These are phyloP conservation scores for Leptopilina clavipes DNA, from an alignment of 1,140 invertebrate genomes.

Conservation along the genomic window DNA sequence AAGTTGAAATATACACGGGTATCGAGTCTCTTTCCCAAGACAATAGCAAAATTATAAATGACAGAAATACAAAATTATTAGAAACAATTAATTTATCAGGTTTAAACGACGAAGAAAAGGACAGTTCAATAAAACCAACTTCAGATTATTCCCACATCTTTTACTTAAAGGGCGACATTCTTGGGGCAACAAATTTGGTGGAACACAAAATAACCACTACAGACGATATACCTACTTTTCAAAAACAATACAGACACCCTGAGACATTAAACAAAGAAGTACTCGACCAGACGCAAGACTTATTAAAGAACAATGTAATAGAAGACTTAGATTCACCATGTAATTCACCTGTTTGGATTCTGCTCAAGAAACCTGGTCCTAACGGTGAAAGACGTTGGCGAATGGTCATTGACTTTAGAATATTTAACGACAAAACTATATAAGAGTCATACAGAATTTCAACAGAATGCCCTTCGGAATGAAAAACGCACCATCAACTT, in stretches of 20 bases:
- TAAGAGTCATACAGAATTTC: constrained; percentile 12
- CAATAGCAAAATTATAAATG: neutral
- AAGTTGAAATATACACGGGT: too few species aligned
- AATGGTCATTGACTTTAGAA: constrained; percentile 5
- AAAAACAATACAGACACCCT: constrained; percentile 26
- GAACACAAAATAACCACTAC: constrained; percentile 8
- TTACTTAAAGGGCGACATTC: neutral
- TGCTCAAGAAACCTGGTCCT: constrained; percentile 5
- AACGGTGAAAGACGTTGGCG: neutral
- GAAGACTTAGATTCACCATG: neutral
- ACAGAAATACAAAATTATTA: neutral
- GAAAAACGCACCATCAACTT: constrained; percentile 25
- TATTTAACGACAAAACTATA: constrained; percentile 22
- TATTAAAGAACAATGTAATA: constrained; percentile 5
- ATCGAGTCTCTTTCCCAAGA: too few species aligned
- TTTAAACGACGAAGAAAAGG: neutral
- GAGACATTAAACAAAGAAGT: constrained; percentile 4
- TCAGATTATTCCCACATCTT: neutral
- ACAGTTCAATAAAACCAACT: neutral
- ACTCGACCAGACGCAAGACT: neutral
- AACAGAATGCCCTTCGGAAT: neutral
- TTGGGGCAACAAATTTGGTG: constrained; percentile 4
- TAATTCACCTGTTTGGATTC: constrained; percentile 1
- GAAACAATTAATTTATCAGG: neutral
- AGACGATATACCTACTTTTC: neutral